Conservation (phyloP, 2,797 vertebrate species). For the Diplodus sargus region DNA sequence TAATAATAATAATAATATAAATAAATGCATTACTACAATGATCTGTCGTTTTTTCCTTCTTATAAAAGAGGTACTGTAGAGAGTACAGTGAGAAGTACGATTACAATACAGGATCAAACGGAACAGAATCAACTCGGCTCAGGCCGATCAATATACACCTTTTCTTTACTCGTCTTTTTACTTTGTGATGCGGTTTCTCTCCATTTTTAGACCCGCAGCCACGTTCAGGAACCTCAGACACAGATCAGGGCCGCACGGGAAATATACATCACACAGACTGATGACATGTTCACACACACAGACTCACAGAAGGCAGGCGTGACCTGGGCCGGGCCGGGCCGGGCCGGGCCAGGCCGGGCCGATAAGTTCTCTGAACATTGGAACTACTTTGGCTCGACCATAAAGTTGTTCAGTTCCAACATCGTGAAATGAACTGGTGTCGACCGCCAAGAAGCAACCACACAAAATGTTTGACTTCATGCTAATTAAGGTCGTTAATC, state of each 20-base stretch:
- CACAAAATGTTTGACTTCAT: too few relatives aligned
- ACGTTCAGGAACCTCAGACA: background rate
- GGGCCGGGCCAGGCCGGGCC: too few relatives aligned
- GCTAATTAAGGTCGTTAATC: too few relatives aligned
- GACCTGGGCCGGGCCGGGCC: too few relatives aligned
- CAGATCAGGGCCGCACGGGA: background rate
- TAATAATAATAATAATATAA: constrained; percentile 79
- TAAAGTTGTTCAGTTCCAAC: too few relatives aligned
- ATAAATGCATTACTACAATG: constrained; percentile 80
- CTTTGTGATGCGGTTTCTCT: background rate
- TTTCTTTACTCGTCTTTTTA: background rate
- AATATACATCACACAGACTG: background rate
- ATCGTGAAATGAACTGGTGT: too few relatives aligned
- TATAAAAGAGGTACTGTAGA: constrained; percentile 78
- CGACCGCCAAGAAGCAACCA: too few relatives aligned
- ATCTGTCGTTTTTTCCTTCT: constrained; percentile 71
- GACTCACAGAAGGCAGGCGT: background rate
- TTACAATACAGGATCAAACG: constrained; percentile 76
- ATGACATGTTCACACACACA: constrained; percentile 30
- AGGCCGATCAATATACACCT: constrained; percentile 65
- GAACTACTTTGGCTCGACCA: too few relatives aligned
- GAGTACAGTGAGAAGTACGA: constrained; percentile 77
- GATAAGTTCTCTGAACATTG: too few relatives aligned
- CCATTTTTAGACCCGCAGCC: background rate
- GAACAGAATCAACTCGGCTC: constrained; percentile 37